phyloP scores from a whole-genome alignment of 1,140 invertebrate genomes.

The Wiebesia pumilae region DNA sequence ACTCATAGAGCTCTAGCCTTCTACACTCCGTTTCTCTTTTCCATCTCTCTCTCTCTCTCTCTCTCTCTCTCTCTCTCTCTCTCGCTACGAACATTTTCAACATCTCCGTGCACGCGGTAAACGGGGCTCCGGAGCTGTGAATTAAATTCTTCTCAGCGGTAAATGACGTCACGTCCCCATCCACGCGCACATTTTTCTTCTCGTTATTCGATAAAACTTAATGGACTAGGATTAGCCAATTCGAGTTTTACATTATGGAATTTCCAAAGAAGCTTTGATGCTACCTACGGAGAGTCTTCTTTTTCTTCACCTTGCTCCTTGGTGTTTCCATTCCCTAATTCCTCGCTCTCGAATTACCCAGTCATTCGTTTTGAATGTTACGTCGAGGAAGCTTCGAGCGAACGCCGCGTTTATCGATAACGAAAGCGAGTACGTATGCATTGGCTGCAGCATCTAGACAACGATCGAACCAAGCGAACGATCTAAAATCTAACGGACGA shows the following conservation, averaged over 20 bases:
- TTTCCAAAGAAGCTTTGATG: not conserved
- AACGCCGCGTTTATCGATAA: not conserved
- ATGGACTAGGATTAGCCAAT: constrained; percentile 13
- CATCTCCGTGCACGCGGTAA: not conserved
- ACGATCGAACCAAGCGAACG: not conserved
- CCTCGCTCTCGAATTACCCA: not conserved
- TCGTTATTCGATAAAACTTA: constrained; percentile 13
- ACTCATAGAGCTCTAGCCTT: not conserved
- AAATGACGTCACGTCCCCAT: not conserved
- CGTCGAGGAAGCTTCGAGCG: not conserved
- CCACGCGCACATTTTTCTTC: not conserved
- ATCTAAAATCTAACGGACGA: constrained; percentile 15
- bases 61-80: not conserved
- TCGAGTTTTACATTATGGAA: not conserved
- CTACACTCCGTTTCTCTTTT: not conserved
- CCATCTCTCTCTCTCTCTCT: no score
- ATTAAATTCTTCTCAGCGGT: not conserved
- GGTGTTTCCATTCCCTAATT: not conserved
- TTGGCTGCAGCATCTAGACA: not conserved
- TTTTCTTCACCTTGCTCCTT: not conserved
- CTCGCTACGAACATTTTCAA: constrained; percentile 10
- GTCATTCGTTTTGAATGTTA: not conserved
- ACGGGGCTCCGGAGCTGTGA: not conserved
- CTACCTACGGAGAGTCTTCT: not conserved
- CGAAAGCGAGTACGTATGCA: not conserved